phyloP scores from a whole-genome alignment of 2,113 vertebrate species.

The Noturus placidus region DNA sequence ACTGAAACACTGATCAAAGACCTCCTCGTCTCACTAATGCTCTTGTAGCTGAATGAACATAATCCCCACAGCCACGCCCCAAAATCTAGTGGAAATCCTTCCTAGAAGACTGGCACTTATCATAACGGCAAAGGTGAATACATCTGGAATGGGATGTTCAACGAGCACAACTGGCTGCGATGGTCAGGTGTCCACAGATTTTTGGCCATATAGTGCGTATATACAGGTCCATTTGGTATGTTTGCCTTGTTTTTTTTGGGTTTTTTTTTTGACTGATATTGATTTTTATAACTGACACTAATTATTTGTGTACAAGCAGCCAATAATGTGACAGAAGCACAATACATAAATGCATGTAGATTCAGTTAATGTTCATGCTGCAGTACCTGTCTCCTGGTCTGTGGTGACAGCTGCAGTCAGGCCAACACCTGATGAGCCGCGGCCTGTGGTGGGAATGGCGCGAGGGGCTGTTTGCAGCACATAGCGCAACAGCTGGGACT shows the following conservation, averaged over 20 bases:
- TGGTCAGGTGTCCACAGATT: not conserved
- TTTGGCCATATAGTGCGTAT: not conserved
- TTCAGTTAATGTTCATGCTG: not conserved
- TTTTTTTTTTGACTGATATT: no score
- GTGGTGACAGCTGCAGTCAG: constrained; percentile 94
- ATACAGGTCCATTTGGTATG: not conserved
- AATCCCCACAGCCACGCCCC: not conserved
- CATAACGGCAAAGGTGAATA: not conserved
- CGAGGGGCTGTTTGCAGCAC: constrained; percentile 90
- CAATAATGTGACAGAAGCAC: not conserved
- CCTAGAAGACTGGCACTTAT: not conserved
- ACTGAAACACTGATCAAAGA: no score
- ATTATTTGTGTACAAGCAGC: not conserved
- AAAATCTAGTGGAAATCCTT: not conserved
- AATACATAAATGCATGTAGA: not conserved
- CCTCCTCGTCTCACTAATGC: not conserved
- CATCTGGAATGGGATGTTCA: not conserved
- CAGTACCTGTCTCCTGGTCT: constrained; percentile 91
- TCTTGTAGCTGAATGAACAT: not conserved
- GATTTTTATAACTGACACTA: no score
- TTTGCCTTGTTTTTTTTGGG: not conserved
- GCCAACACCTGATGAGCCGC: constrained; percentile 95
- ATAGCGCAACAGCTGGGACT: constrained; percentile 93
- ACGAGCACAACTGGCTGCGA: not conserved
- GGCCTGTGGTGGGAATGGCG: constrained; percentile 91